phyloP scores from a whole-genome alignment of 1,140 invertebrate species.

The Drosophila truncata region DNA sequence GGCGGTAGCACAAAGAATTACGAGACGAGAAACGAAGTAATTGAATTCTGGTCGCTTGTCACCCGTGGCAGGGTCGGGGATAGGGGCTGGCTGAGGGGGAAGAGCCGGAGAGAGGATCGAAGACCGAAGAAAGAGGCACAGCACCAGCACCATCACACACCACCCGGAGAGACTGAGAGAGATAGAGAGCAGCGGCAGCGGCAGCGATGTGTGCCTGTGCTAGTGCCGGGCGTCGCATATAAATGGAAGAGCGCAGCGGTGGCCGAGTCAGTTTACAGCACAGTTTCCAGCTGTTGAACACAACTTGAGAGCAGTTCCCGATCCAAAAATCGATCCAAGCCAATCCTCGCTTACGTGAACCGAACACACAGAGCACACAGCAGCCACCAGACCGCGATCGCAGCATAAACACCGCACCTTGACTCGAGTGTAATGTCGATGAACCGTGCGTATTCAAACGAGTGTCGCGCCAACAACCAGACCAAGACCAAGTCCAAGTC shows the following conservation, averaged over 20 bases:
- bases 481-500: slow-evolving; percentile 14
- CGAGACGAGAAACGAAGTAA: slow-evolving; percentile 42
- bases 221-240: slow-evolving; percentile 50
- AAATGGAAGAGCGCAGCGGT: slow-evolving; percentile 66
- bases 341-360: slow-evolving; percentile 41
- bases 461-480: slow-evolving; percentile 61
- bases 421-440: slow-evolving; percentile 80
- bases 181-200: slow-evolving; percentile 7
- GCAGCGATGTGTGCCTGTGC: slow-evolving; percentile 8
- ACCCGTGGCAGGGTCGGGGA: slow-evolving; percentile 7
- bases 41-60: slow-evolving; percentile 45
- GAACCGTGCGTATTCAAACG: slow-evolving; percentile 73
- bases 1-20: slow-evolving; percentile 50
- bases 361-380: not conserved
- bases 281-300: slow-evolving; percentile 82
- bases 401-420: slow-evolving; percentile 52
- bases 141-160: slow-evolving; percentile 5
- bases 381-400: slow-evolving; percentile 24
- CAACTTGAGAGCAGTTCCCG: slow-evolving; percentile 50
- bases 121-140: slow-evolving; percentile 31
- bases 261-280: slow-evolving; percentile 62
- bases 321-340: slow-evolving; percentile 1
- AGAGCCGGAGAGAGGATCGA: slow-evolving; percentile 22
- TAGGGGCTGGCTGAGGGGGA: slow-evolving; percentile 4
- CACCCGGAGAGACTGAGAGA: slow-evolving; percentile 16